Evolutionary conservation across 2,888 invertebrate genomes (phyloP), one percentile per base, ranked within the genome.

Genomic region (Horisme vitalbata): DNA sequence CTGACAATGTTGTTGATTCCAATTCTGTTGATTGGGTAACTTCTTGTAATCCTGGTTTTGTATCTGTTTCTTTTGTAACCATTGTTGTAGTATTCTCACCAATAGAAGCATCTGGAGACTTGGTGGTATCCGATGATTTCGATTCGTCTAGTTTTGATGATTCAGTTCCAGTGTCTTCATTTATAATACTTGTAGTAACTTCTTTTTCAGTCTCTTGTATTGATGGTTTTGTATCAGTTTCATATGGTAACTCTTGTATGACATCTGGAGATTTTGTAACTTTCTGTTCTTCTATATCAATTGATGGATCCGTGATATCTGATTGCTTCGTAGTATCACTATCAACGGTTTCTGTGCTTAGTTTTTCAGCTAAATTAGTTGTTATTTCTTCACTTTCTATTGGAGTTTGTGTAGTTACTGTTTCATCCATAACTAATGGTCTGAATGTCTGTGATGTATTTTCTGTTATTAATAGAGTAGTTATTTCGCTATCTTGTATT

Each of bases 131-230:
- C 7, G 21, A 0, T 18, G 15, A 9, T 27, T 41, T 18, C 4
- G 13, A 13, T 21, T 51, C 11, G 18, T 31, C 28, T 11, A 11
- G 10, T 11, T 27, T 31, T 0, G 35, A 10, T 24, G 30, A 28
- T 24, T 54, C 47, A 35, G 46, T 52, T 9, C 13, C 14, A 1
- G 32, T 24, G 27, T 43, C 32, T 6, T 43, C 31, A 14, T 21
- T 41, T 5, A 15, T 20, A 10, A 31, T 36, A 7, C 7, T 43
- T 8, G 21, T 6, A 28, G 49, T 27, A 1, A 14, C 9, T 10
- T 46, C 39, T 18, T 4, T 14, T 30, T 24, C 45, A 11, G n/a
- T 10, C n/a, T 41, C 41, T 32, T 26, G 24, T n/a, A n/a, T 20
- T 39, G 35, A 14, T n/a, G 23, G 28, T 41, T 14, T 24, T 5